Evolutionary conservation across 2,797 vertebrate genomes (phyloP), one percentile per base, ranked within the genome.

Genomic region (Knipowitschia caucasica): DNA sequence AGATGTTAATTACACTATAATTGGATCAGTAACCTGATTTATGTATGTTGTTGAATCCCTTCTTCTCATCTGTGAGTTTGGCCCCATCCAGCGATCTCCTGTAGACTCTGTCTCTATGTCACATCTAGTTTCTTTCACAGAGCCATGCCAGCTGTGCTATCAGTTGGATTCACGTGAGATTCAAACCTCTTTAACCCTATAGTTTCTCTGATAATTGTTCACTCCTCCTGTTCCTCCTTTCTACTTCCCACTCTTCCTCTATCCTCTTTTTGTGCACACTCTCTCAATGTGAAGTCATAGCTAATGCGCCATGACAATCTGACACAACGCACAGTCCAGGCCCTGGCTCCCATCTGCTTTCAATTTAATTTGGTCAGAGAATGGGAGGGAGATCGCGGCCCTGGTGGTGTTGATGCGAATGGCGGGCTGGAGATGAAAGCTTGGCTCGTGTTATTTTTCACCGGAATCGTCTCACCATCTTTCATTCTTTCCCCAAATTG

Each of bases 321-420:
- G 82, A 82, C 71, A 88, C 85, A 77, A 86, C 55, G 78, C 76
- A 77, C 77, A 63, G 2, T 71, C 61, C 69, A 67, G 75, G 79
- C 78, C 80, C 80, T 64, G 70, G 66, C 80, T 91, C 90, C 90
- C 90, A 89, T 88, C 83, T 91, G 91, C 83, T 90, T 93, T 92
- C 39, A 75, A 90, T 93, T 93, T 91, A 86, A 91, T 91, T 88
- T 82, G 76, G 83, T 78, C 78, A 67, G 72, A 71, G 78, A 61
- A 73, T 55, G 53, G 36, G 67, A 59, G 53, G 43, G 51, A 40
- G 64, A 34, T 33, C 29, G 12, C 5, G 18, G 46, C 29, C 18
- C 27, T 46, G 69, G 56, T 24, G 62, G 49, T 47, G 58, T 31
- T 58, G 69, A 26, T 30, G 68, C 61, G 66, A 53, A 43, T 42